A percentile compares a stretch with the other conserved stretches of the same genome.
Conservation (phyloP, 1,140 invertebrate species). For the Leptopilina boulardi region DNA sequence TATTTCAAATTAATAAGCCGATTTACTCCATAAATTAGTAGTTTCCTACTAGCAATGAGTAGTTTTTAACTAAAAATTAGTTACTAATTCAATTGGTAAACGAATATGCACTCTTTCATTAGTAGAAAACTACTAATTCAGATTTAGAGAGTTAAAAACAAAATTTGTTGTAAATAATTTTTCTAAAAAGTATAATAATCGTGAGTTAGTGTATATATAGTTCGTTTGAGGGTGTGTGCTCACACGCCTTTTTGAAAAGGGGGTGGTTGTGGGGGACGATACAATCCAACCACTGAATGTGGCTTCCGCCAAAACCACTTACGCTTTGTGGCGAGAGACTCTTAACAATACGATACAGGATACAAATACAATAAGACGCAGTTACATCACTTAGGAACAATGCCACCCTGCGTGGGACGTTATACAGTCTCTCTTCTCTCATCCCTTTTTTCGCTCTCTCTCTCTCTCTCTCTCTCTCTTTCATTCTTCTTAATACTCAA, state of each 20-base stretch:
- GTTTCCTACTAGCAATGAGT: no score
- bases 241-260: constrained; percentile 61
- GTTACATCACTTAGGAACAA: constrained; percentile 78
- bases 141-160: no score
- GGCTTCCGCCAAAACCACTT: constrained; percentile 77
- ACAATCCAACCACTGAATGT: constrained; percentile 76
- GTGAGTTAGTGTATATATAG: constrained; percentile 52
- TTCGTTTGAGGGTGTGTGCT: constrained; percentile 52
- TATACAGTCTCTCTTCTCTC: constrained; percentile 38
- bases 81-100: no score
- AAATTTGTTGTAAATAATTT: no score
- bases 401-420: constrained; percentile 61
- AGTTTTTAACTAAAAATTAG: no score
- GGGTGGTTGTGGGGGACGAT: constrained; percentile 61
- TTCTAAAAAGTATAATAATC: constrained; percentile 32
- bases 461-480: constrained; percentile 27
- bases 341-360: constrained; percentile 77
- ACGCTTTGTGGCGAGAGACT: constrained; percentile 75
- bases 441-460: constrained; percentile 33
- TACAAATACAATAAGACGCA: constrained; percentile 78
- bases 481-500: constrained; percentile 41
- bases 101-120: no score
- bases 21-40: no score
- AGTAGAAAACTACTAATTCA: no score
- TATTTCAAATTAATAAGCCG: no score